Evolutionary conservation across 2,797 vertebrate species (phyloP), one percentile per base, ranked within the genome.

Genomic region (Hydrocynus forskahlii): DNA sequence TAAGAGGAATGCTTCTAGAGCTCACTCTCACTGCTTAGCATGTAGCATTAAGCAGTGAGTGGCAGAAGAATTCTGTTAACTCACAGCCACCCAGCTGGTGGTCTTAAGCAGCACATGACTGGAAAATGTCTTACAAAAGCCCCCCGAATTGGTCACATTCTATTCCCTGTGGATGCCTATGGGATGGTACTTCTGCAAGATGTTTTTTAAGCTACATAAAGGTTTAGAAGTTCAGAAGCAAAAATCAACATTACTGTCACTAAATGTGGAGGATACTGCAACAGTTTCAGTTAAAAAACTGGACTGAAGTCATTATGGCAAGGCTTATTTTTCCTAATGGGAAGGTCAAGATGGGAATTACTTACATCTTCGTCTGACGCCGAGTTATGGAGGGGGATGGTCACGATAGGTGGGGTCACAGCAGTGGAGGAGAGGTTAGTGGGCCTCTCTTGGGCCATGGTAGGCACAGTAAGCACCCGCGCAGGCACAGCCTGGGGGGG

Each of bases 361-460:
- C 97, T 98, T 92, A 99, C 98, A 80, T 99, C 96, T 59, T 96
- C 93, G 0, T 95, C 94, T 70, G 89, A 90, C 17, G 89, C 89
- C 54, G 90, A 83, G 79, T 63, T 85, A 52, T 84, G 88, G 43
- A 93, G 87, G 8, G 88, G 78, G 80, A 91, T 63, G 0, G 89
- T 83, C 25, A 92, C 86, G 45, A 91, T 29, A 0, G 91, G 80
- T 4, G 90, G 86, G 40, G 88, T 82, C 4, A 88, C 62, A 1
- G 87, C 83, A 0, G 86, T 87, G 52, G 87, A 75, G 9, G 90
- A 62, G 2, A 87, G 84, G 5, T 86, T 62, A 90, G 82, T 25
- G 0, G 94, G 85, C 0, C 92, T 84, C 12, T 95, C 96, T 85
- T 93, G 91, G 5, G 85, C 17, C 8, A 94, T 90, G 1, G 83